These are phyloP conservation scores for Tachypleus tridentatus DNA, from an alignment of 1,140 invertebrate genomes.

Conservation along the genomic window DNA sequence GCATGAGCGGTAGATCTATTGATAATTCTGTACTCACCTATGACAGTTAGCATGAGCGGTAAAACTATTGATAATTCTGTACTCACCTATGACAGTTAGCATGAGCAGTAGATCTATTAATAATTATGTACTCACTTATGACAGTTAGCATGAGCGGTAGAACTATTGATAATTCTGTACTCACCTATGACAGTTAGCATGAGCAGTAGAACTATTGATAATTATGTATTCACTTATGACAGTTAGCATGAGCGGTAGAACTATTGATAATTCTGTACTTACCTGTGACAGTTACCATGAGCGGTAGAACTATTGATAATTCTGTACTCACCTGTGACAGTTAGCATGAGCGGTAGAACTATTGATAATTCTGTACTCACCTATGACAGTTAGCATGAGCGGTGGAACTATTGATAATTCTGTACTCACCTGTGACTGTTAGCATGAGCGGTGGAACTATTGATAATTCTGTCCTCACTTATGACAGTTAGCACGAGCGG, in stretches of 20 bases:
- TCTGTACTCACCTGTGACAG: slow-evolving; percentile 16
- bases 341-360: slow-evolving; percentile 4
- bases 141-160: slow-evolving; percentile 10
- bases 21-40: slow-evolving; percentile 10
- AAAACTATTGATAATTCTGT: no score
- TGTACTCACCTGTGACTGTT: slow-evolving; percentile 17
- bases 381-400: slow-evolving; percentile 15
- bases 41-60: slow-evolving; percentile 12
- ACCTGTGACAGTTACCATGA: slow-evolving; percentile 18
- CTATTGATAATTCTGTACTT: neutral
- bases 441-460: slow-evolving; percentile 2
- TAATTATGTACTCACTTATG: slow-evolving; percentile 11
- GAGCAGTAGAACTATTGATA: no score
- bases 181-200: slow-evolving; percentile 18
- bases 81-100: slow-evolving; percentile 19
- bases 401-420: no score
- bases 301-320: no score
- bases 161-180: neutral
- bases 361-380: slow-evolving; percentile 6
- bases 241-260: slow-evolving; percentile 5
- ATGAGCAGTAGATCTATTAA: neutral
- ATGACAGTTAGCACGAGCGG: slow-evolving; percentile 12
- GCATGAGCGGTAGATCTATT: neutral
- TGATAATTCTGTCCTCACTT: slow-evolving; percentile 7
- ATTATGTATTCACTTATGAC: slow-evolving; percentile 14